Base-by-base conservation (phyloP, 1,140 invertebrate species). In the Anagrus nilaparvatae region DNA sequence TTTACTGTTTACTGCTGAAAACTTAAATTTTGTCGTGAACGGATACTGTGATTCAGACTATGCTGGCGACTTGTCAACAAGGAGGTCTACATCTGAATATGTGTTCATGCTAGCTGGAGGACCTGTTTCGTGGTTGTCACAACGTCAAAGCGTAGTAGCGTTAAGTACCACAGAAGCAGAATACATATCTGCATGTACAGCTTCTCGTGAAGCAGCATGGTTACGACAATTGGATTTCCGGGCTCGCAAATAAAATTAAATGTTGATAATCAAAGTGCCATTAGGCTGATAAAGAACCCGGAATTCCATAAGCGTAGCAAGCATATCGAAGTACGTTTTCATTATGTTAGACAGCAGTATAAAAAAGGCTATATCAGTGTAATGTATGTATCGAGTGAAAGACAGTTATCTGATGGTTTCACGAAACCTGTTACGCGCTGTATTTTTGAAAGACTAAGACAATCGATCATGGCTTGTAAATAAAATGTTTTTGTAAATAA, bases 181-280 rank as follows among this genome's bases (percentile, higher is more conserved):
- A 28, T 51, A 46, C n/a, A n/a, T n/a, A 10, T 41, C 45, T 9
- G n/a, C 42, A 3, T 36, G 43, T 5, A 16, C 48, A 37, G 59
- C 62, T 40, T 57, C 43, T 27, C 48, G 55, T 46, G 43, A 52
- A 43, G 19, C 28, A 12, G 19, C 43, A 19, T 67, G 60, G 58
- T 40, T 69, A 1, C 50, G 20, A 17, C 12, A 28, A 45, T 29
- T 58, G 3, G 30, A 55, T 21, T 25, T 33, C 18, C 32, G n/a
- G n/a, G n/a, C n/a, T n/a, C n/a, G n/a, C n/a, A n/a, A 21, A 43
- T 47, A 8, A 23, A 30, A 2, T 33, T 40, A 13, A 29, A n/a
- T 19, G 27, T 50, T 8, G 54, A 59, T 33, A 60, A 59, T 43
- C 46, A 54, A 38, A 44, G 50, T 29, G 50, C 54, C 2, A 55